Evolutionary conservation across 2,888 invertebrate species (phyloP), one percentile per base, ranked within the genome.

Genomic region (Cheilosia variabilis): DNA sequence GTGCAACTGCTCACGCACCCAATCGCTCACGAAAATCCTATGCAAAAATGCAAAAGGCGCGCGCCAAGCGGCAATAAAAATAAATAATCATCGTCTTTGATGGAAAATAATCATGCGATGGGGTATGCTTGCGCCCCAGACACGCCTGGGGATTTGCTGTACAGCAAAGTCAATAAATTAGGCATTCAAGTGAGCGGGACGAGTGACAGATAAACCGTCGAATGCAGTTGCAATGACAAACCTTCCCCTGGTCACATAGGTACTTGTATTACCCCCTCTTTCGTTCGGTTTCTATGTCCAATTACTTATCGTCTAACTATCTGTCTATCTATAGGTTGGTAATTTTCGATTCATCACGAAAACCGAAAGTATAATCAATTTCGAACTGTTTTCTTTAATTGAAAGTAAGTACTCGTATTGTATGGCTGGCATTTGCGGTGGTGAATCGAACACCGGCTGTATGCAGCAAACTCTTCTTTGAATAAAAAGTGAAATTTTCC

Each of bases 261-360:
- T 43, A 47, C 22, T 45, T 53, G 13, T 45, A 17, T 15, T 10
- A n/a, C 55, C 47, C 55, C 41, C 55, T 66, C 65, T 58, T 73
- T 80, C 50, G 31, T 37, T 65, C 9, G n/a, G 50, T 68, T 65
- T 58, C 43, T 47, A 37, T 77, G 15, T 65, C 6, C 62, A 57
- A 57, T 34, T 43, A 73, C 22, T 37, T 45, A 60, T 53, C 52
- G 37, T 15, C 37, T 41, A 55, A 65, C 52, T 69, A 37, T 24
- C 7, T 22, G 17, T 41, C 50, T 45, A 43, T 65, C 55, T 41
- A 31, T n/a, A 13, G 60, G 41, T 47, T 62, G 66, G 50, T 75
- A 55, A 75, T 77, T 57, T 82, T 66, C 83, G 62, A 73, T 77
- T 68, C 73, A 83, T 83, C 83, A 78, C 72, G 73, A 72, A 72